These are phyloP conservation scores for Silvanus unidentatus DNA, from an alignment of 2,888 invertebrate species.

Conservation along the genomic window DNA sequence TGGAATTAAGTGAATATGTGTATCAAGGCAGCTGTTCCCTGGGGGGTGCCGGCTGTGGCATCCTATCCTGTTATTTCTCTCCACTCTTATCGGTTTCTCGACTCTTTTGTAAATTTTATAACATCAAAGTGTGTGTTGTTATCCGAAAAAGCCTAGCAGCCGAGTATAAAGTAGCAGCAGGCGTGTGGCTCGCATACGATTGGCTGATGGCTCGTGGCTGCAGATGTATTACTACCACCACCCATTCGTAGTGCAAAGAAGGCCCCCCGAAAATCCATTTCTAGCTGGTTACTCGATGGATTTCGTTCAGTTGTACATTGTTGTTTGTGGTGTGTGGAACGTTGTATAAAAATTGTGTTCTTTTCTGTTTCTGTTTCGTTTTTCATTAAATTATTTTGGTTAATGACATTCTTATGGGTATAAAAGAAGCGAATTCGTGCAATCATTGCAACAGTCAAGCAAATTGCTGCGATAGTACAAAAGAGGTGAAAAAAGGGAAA, in stretches of 20 bases:
- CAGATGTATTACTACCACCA: conserved; percentile 39
- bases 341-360: conserved; percentile 10
- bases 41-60: too few relatives aligned
- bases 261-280: conserved; percentile 24
- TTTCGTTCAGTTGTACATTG: conserved; percentile 23
- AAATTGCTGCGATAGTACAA: conserved; percentile 13
- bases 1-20: too few relatives aligned
- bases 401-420: conserved; percentile 37
- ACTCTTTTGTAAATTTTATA: too few relatives aligned
- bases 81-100: too few relatives aligned
- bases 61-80: too few relatives aligned
- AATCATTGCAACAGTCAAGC: conserved; percentile 34
- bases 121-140: too few relatives aligned
- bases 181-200: conserved; percentile 52
- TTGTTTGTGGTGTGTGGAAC: conserved; percentile 10
- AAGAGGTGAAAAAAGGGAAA: conserved; percentile 50
- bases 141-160: too few relatives aligned
- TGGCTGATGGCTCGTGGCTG: conserved; percentile 53
- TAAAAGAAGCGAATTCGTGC: conserved; percentile 34
- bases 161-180: too few relatives aligned
- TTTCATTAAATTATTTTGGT: conserved; percentile 15
- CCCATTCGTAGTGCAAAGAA: conserved; percentile 7
- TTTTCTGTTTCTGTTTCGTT: too few relatives aligned
- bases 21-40: too few relatives aligned
- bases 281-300: conserved; percentile 27